These are phyloP conservation scores for Tautogolabrus adspersus DNA, from an alignment of 2,113 vertebrate species.

Conservation along the genomic window DNA sequence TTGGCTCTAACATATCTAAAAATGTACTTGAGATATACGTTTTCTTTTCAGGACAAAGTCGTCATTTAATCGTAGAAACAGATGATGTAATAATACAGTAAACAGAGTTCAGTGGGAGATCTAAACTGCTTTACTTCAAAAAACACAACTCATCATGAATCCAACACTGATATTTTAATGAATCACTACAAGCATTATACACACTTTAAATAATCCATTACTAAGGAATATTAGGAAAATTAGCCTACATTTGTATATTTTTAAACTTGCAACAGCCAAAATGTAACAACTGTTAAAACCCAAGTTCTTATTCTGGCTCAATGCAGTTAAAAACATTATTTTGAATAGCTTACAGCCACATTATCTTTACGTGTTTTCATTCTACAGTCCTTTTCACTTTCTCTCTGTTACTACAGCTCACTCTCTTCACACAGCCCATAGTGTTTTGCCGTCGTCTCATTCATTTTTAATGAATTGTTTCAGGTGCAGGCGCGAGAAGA, in stretches of 20 bases:
- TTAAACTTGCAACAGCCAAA: background rate
- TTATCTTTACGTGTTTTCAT: conserved; percentile 28
- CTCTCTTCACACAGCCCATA: conserved; percentile 50
- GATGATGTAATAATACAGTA: conserved; percentile 34
- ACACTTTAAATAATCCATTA: background rate
- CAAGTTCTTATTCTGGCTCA: background rate
- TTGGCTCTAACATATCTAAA: conserved; percentile 59
- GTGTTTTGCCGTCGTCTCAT: conserved; percentile 72
- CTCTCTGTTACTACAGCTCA: conserved; percentile 22
- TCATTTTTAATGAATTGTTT: conserved; percentile 85
- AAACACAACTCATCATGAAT: background rate
- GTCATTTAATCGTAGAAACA: conserved; percentile 47
- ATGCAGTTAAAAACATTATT: background rate
- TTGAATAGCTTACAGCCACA: background rate
- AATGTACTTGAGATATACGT: conserved; percentile 56
- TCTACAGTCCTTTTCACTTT: conserved; percentile 13
- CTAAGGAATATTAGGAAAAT: background rate
- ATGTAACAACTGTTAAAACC: background rate
- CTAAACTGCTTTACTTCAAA: background rate
- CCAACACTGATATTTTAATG: background rate
- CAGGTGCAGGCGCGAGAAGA: conserved; percentile 70
- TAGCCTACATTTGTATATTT: background rate
- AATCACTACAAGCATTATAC: background rate
- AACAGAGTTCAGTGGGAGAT: conserved; percentile 7
- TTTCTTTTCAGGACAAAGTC: conserved; percentile 54